A percentile compares a stretch with the other conserved stretches of the same genome.
Conservation (phyloP, 2,888 invertebrate species). For the Xanthorhoe designata region DNA sequence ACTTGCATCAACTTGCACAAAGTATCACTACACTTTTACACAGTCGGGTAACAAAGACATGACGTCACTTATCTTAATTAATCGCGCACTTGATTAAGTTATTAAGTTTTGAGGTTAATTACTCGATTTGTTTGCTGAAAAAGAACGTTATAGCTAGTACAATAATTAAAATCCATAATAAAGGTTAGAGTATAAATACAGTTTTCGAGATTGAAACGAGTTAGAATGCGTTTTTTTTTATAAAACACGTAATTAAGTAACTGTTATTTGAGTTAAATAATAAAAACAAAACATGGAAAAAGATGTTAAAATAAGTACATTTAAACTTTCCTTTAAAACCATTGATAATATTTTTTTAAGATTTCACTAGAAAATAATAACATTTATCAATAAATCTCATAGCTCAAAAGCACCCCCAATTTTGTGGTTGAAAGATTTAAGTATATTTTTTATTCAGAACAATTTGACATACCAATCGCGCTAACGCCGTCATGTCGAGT, state of each 20-base stretch:
- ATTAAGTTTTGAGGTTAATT: slow-evolving; percentile 1
- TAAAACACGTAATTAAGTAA: too few relatives aligned
- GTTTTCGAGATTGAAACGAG: too few relatives aligned
- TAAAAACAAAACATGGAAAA: too few relatives aligned
- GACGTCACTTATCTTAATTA: slow-evolving; percentile 53
- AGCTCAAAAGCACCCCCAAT: not conserved
- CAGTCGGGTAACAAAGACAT: slow-evolving; percentile 58
- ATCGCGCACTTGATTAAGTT: slow-evolving; percentile 16
- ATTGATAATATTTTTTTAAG: too few relatives aligned
- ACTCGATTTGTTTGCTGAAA: not conserved
- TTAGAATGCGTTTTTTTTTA: too few relatives aligned
- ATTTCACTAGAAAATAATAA: too few relatives aligned
- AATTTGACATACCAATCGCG: slow-evolving; percentile 76
- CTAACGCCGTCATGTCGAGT: slow-evolving; percentile 74
- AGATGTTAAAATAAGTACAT: too few relatives aligned
- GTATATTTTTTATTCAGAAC: slow-evolving; percentile 48
- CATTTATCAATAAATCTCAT: too few relatives aligned
- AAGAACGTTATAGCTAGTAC: not conserved
- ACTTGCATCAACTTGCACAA: slow-evolving; percentile 35
- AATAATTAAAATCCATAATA: not conserved
- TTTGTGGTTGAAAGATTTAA: not conserved
- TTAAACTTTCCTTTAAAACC: too few relatives aligned
- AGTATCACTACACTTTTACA: slow-evolving; percentile 47
- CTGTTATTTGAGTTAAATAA: too few relatives aligned
- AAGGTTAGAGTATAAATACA: too few relatives aligned